phyloP scores from a whole-genome alignment of 2,797 vertebrate genomes.

The Bradypodion ventrale region DNA sequence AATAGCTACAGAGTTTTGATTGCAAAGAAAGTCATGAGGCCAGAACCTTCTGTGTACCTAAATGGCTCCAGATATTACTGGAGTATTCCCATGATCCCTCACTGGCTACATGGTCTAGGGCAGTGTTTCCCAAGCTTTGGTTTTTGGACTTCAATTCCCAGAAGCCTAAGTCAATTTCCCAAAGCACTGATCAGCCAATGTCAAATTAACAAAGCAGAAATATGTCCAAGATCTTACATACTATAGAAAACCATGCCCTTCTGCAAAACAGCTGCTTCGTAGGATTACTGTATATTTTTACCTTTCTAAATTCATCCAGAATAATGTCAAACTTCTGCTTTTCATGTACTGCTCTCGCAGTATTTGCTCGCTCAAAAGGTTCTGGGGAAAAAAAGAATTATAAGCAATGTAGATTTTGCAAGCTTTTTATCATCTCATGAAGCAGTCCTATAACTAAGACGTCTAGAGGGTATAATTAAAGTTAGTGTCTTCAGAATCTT shows the following conservation, averaged over 20 bases:
- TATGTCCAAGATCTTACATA: neutral
- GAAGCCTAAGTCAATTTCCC: too few relatives aligned
- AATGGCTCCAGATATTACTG: neutral
- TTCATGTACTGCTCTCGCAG: constrained; percentile 94
- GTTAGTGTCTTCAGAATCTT: too few relatives aligned
- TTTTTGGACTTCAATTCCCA: too few relatives aligned
- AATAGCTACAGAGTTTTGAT: too few relatives aligned
- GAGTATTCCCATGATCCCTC: too few relatives aligned
- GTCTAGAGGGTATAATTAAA: too few relatives aligned
- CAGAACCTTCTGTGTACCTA: neutral
- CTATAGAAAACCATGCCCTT: neutral
- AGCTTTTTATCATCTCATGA: too few relatives aligned
- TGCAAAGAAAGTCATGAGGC: neutral
- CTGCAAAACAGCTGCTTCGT: neutral
- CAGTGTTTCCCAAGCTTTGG: too few relatives aligned
- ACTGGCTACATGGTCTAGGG: too few relatives aligned
- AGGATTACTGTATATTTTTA: constrained; percentile 65
- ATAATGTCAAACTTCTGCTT: constrained; percentile 90
- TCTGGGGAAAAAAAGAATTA: constrained; percentile 81
- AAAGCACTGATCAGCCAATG: too few relatives aligned
- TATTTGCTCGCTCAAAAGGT: constrained; percentile 94
- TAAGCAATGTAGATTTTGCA: neutral
- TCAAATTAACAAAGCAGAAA: neutral
- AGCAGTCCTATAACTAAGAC: too few relatives aligned
- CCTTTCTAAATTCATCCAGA: constrained; percentile 84